Evolutionary conservation across 2,888 invertebrate species (phyloP).

Genomic region (Cataglyphis livida): DNA sequence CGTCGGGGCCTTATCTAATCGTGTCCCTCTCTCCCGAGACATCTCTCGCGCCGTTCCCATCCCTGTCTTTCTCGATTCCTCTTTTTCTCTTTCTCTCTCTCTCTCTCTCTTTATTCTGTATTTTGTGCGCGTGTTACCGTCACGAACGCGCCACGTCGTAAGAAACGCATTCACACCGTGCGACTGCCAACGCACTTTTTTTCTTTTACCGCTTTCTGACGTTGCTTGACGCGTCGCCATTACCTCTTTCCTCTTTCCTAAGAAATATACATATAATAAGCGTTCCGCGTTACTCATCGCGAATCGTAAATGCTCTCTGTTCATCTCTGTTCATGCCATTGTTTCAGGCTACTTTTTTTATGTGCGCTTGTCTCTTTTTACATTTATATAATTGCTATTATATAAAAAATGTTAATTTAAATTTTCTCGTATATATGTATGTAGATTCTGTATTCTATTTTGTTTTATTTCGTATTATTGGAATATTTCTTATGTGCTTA

Average conservation of each 20-base stretch:
- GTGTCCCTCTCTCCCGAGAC: constrained; percentile 70
- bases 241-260: neutral
- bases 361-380: neutral
- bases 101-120: constrained; percentile 50
- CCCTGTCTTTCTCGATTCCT: constrained; percentile 66
- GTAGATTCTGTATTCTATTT: neutral
- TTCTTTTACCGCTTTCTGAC: constrained; percentile 36
- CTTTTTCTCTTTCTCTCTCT: constrained; percentile 20
- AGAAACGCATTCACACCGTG: constrained; percentile 68
- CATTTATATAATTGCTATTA: neutral
- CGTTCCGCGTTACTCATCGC: neutral
- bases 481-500: constrained; percentile 3
- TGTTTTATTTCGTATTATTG: neutral
- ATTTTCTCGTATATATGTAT: neutral
- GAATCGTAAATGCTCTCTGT: constrained; percentile 2
- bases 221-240: neutral
- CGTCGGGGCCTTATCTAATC: constrained; percentile 85
- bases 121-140: constrained; percentile 65
- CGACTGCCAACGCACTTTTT: constrained; percentile 44
- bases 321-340: neutral
- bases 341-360: neutral
- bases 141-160: constrained; percentile 62
- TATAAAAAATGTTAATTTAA: neutral
- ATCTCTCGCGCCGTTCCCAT: constrained; percentile 60
- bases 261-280: constrained; percentile 10